These are phyloP conservation scores for Piliocolobus tephrosceles DNA, from an alignment of 2,113 vertebrate species.

Conservation along the genomic window DNA sequence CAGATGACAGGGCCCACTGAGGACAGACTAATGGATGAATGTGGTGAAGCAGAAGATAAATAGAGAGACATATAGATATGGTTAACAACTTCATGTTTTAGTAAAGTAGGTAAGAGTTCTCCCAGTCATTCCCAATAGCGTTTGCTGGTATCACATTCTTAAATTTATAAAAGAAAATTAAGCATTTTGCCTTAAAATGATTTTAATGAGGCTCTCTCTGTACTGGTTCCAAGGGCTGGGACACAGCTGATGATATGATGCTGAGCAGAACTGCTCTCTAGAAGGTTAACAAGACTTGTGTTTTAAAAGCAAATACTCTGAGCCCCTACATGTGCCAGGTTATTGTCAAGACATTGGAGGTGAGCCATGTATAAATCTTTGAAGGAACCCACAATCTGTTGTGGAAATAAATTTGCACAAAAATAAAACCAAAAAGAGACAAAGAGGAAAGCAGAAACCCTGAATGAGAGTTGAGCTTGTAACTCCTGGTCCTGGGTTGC, in stretches of 20 bases:
- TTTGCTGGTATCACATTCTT: not conserved
- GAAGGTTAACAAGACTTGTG: not conserved
- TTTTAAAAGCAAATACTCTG: constrained; percentile 6
- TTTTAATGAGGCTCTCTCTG: not conserved
- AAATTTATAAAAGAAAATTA: not conserved
- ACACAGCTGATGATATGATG: not conserved
- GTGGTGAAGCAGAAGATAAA: not conserved
- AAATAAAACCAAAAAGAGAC: not conserved
- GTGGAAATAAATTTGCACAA: not conserved
- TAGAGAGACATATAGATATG: too few species aligned
- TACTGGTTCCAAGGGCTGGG: not conserved
- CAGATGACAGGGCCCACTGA: not conserved
- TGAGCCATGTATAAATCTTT: constrained; percentile 6
- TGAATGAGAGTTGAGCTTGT: not conserved
- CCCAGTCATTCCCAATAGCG: not conserved
- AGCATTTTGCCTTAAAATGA: not conserved
- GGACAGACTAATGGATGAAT: not conserved
- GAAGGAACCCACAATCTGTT: not conserved
- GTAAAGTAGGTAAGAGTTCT: not conserved
- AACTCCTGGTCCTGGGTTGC: not conserved
- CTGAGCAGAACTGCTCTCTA: not conserved
- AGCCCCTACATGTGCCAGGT: not conserved
- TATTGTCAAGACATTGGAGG: not conserved
- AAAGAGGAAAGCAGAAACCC: not conserved
- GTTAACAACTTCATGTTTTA: not conserved